Conservation (phyloP, 2,113 vertebrate genomes). For the Ammodytes marinus region DNA sequence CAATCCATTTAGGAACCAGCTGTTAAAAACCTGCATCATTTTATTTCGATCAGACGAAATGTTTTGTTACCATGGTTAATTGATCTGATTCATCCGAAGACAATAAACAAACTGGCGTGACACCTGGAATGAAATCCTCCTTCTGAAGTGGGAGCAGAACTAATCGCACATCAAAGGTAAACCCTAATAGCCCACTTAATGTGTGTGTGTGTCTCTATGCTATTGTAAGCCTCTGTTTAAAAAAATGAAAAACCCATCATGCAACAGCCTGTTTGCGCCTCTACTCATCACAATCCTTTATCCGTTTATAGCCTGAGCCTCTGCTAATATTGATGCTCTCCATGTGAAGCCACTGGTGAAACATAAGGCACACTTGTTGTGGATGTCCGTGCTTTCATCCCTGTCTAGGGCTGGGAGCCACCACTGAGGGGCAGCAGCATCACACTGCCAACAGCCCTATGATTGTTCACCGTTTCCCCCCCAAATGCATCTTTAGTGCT, state of each 20-base stretch:
- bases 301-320: slow-evolving; percentile 49
- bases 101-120: slow-evolving; percentile 35
- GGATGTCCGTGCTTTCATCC: background rate
- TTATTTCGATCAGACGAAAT: background rate
- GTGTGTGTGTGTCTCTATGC: background rate
- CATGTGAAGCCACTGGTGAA: slow-evolving; percentile 40
- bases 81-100: slow-evolving; percentile 36
- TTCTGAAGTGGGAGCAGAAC: slow-evolving; percentile 46
- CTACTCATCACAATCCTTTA: slow-evolving; percentile 52
- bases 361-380: slow-evolving; percentile 22
- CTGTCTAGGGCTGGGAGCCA: slow-evolving; percentile 25
- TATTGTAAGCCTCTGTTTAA: background rate
- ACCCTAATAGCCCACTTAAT: background rate
- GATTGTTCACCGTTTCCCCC: slow-evolving; percentile 19
- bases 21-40: background rate
- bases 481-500: slow-evolving; percentile 36
- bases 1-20: background rate
- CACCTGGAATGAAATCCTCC: slow-evolving; percentile 49
- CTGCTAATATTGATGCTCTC: slow-evolving; percentile 64
- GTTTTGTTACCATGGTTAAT: slow-evolving; percentile 6
- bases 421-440: slow-evolving; percentile 79
- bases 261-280: slow-evolving; percentile 55
- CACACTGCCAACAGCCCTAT: slow-evolving; percentile 39
- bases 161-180: slow-evolving; percentile 38
- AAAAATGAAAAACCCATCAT: slow-evolving; percentile 32